Base-by-base conservation (phyloP, 2,888 invertebrate species). In the Heliconius cydno region DNA sequence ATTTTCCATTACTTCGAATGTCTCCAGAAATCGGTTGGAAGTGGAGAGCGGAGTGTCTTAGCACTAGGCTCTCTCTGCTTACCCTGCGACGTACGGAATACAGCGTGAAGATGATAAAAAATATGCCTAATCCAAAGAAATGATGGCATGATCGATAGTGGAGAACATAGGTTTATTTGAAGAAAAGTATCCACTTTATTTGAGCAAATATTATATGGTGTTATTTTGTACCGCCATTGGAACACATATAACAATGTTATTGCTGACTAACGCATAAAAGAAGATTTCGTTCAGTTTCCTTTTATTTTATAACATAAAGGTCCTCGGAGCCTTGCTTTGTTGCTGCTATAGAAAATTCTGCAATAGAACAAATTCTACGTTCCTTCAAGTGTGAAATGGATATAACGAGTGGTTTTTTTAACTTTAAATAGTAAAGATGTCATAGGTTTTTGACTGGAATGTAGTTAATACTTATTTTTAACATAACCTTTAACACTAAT, bases 251-350 rank as follows among this genome's bases (percentile, higher is more conserved):
- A 73, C 73, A 72, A 57, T 57, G 72, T 72, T 72, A 57, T 72
- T 72, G 30, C 72, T 57, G 57, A n/a, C n/a, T n/a, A 57, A 73
- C 52, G n/a, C 34, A 57, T 57, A 73, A 60, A 60, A 60, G 73
- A 73, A 73, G 60, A 73, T 73, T 60, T 60, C 7, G 57, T 34
- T 60, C 34, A 60, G 60, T 34, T 72, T 73, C 73, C 73, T 73
- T 73, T 34, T 60, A 73, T 73, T 73, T 34, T 60, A 73, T 9
- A 73, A 73, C 38, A 38, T 57, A 73, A 46, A 46, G 70, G 46
- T 70, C 46, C 28, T 70, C 68, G 30, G 52, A 22, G 52, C 12
- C 57, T 57, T 57, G n/a, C 72, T 72, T 57, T 30, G 52, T 57
- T 57, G 38, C 60, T 41, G 13, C 52, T 57, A n/a, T 52, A 57